Evolutionary conservation across 2,113 vertebrate genomes (phyloP).

Genomic region (Archocentrus centrarchus): DNA sequence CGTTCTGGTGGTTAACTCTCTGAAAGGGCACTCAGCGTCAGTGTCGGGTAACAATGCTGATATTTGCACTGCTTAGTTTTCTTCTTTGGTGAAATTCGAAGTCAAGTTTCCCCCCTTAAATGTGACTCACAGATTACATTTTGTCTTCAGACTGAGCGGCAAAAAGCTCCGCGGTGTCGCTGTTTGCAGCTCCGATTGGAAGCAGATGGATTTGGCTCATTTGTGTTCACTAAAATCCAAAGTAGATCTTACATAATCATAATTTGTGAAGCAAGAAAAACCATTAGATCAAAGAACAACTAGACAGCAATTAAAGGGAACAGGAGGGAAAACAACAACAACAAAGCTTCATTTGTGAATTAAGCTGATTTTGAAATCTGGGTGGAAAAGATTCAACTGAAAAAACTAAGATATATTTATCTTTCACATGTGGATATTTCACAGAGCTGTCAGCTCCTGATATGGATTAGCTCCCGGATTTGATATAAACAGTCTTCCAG

Average conservation of each 20-base stretch:
- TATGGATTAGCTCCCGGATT: conserved; percentile 4
- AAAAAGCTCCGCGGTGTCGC: not conserved
- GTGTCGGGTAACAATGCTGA: conserved; percentile 63
- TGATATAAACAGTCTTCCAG: conserved; percentile 30
- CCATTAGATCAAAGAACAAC: not conserved
- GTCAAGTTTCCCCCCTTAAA: conserved; percentile 7
- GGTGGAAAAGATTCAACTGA: not conserved
- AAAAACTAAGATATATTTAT: not conserved
- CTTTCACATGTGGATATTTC: not conserved
- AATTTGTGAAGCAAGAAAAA: not conserved
- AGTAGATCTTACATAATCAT: not conserved
- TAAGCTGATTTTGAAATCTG: not conserved
- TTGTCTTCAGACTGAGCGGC: not conserved
- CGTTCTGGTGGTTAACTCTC: conserved; percentile 65
- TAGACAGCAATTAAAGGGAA: not conserved
- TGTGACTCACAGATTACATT: not conserved
- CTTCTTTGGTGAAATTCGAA: conserved; percentile 42
- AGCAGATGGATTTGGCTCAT: not conserved
- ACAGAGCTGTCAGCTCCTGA: conserved; percentile 17
- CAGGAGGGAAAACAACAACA: rapidly evolving
- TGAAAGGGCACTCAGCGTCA: conserved; percentile 64
- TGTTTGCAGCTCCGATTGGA: not conserved
- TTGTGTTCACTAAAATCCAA: not conserved
- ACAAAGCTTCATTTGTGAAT: not conserved
- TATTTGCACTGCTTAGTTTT: conserved; percentile 28